Base-by-base conservation (phyloP, 2,888 invertebrate genomes). In the Parnassius glacialis region DNA sequence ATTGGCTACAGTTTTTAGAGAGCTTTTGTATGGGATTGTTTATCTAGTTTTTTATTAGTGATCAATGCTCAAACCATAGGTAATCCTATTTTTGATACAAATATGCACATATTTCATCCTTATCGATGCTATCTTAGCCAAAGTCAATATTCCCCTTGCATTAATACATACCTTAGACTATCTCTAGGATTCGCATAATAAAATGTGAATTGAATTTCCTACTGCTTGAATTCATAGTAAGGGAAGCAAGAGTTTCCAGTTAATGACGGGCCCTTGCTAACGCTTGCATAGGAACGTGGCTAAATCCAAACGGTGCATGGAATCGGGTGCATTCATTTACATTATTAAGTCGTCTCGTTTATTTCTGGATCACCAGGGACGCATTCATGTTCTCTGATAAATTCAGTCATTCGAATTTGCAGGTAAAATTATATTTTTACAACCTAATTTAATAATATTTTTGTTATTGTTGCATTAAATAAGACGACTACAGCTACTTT, bases 301-400 rank as follows among this genome's bases (percentile, higher is more conserved):
- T 79, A 79, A 76, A 75, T 75, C 74, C 71, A 75, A 79, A 79
- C 80, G 77, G 79, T 81, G 78, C 70, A 74, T 74, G 71, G 79
- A 83, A 79, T 79, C 80, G 70, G 74, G 74, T 71, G 80, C 79
- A 81, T 80, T 79, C 77, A 85, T 87, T 85, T 82, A 81, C 84
- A 85, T 85, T 84, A 81, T 81, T 83, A 82, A 79, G 76, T 77
- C 75, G 79, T 75, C 74, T 74, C 70, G 72, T 74, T 78, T 84
- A 85, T 83, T 83, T 79, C 78, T 78, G 78, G 73, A 69, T 52
- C 67, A 65, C 68, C 78, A 79, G 76, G 67, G 73, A 70, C 67
- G 79, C 67, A 76, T 74, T 74, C 51, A 43, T 56, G 65, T 60
- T 54, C 56, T 60, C 54, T 54, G 56, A 62, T 52, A 12, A 52